These are phyloP conservation scores for Plotosus lineatus DNA, from an alignment of 2,113 vertebrate genomes.

Conservation along the genomic window DNA sequence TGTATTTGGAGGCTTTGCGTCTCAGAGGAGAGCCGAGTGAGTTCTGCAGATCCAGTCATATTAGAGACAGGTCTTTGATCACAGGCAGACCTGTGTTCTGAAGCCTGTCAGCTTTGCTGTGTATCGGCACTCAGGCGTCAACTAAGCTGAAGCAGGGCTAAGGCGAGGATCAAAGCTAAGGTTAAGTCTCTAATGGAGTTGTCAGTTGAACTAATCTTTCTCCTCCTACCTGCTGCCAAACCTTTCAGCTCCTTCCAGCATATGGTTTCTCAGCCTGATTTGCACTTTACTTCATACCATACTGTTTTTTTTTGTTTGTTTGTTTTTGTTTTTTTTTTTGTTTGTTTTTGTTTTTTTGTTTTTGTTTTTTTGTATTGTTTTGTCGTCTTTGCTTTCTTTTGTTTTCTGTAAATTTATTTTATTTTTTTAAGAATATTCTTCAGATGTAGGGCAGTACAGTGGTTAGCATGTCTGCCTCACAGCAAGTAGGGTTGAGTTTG, in stretches of 20 bases:
- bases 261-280: conserved; percentile 30
- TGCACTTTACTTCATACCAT: background rate
- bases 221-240: conserved; percentile 59
- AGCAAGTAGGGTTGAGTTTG: no score
- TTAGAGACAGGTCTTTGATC: conserved; percentile 68
- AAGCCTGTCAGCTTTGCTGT: conserved; percentile 73
- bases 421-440: no score
- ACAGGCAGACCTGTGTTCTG: conserved; percentile 58
- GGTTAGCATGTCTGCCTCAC: no score
- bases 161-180: conserved; percentile 76
- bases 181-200: conserved; percentile 77
- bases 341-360: background rate
- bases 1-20: conserved; percentile 30
- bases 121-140: conserved; percentile 57
- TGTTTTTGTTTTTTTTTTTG: background rate
- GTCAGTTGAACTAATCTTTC: conserved; percentile 74
- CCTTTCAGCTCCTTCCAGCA: conserved; percentile 58
- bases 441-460: no score
- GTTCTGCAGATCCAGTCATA: conserved; percentile 41
- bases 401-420: no score
- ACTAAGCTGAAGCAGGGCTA: conserved; percentile 67
- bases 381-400: no score
- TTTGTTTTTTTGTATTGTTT: no score
- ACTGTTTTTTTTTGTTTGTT: background rate
- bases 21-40: conserved; percentile 46